Base-by-base conservation (phyloP, 2,113 vertebrate genomes). In the Anoura caudifer region DNA sequence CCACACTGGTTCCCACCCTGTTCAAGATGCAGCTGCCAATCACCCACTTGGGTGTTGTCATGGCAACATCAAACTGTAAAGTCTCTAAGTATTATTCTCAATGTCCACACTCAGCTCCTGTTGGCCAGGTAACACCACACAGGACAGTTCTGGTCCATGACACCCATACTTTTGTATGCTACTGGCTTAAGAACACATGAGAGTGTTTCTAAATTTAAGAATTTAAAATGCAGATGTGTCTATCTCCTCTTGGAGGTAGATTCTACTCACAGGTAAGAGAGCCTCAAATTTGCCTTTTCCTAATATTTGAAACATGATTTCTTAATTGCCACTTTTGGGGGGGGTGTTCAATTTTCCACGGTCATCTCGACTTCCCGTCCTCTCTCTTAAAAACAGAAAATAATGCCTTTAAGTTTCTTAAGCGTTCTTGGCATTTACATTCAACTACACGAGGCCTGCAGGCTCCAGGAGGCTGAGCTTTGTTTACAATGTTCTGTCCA, bases 351-450 rank as follows among this genome's bases (percentile, higher is more conserved):
- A 84, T 87, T 96, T 88, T 61, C 45, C 16, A 75, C 41, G 33
- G 31, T 67, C 16, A 41, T 81, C 65, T 67, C 4, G 2, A 59
- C 63, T 77, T 31, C 47, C 31, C 76, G 59, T 94, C 33, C 20
- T 70, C 61, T 76, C 24, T 89, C 43, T 52, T 67, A 85, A 93
- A 95, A 85, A 81, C 14, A 79, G 63, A 92, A 95, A 91, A 67
- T 7, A 81, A 85, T 72, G 69, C 45, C 61, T 52, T 83, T 19
- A 87, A 38, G 61, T 94, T 84, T 90, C 88, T 91, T 83, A 75
- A 89, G 28, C 65, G 75, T 89, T 79, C 50, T 61, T 85, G 41
- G 77, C 92, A 95, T 79, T 87, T 94, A 90, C 59, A 90, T 22
- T 28, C 91, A 92, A 45, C 45, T 19, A 26, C 31, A 17, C 3